Evolutionary conservation across 2,888 invertebrate species (phyloP), one percentile per base, ranked within the genome.

Genomic region (Chorisops tibialis): DNA sequence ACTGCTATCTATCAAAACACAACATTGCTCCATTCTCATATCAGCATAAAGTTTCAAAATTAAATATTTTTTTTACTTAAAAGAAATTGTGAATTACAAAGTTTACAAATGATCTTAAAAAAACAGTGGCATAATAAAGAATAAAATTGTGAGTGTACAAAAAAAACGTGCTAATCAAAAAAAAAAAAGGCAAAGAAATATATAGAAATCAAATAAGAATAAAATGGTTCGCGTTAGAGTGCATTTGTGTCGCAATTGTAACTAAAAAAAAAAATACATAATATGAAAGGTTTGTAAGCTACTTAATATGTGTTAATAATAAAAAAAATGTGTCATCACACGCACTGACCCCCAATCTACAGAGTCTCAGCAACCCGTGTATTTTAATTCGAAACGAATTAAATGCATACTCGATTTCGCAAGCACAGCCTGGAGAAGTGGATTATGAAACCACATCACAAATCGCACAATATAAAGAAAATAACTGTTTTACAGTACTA

Each of bases 361-460:
- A 65, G 65, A 65, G 65, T 65, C 65, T 65, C 65, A 65, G 65
- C 65, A 65, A 50, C 21, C 50, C 50, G 14, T 48, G 24, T 14
- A 49, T 49, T 7, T 16, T 21, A 49, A 21, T 21, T 11, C 11
- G 16, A 21, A 49, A 49, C 24, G 14, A 49, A 48, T 16, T 41
- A 9, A 43, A 18, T 18, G 21, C 11, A 30, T 49, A 47, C 7
- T 21, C 21, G 30, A 49, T 14, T 24, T 22, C 19, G 14, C 22
- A 61, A 54, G 35, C 16, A 47, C 61, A 62, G 59, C 62, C 64
- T 62, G 64, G 64, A 59, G 61, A 59, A 52, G 56, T 56, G 62
- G 62, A 39, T 51, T 50, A 49, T 37, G 39, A 47, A 51, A 47
- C 12, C 12, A 24, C 14, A 21, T 50, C 22, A 18, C 4, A 14